Percentiles rank a stretch among this genome's conserved stretches.
Evolutionary conservation across 1,140 invertebrate species (phyloP).

Genomic region (Drosophila tsacasi): DNA sequence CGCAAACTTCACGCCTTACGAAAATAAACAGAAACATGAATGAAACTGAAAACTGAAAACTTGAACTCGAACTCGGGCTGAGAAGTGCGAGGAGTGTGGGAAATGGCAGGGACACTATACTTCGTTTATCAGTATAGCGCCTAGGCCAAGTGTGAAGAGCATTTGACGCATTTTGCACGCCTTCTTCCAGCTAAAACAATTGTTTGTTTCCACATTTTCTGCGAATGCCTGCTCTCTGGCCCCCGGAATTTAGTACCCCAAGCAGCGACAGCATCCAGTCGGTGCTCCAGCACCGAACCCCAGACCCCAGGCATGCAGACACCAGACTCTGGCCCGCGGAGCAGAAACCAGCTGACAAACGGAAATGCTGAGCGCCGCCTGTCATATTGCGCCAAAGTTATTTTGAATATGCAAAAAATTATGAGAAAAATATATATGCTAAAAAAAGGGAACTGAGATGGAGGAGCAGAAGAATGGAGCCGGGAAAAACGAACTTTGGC

Average conservation of each 20-base stretch:
- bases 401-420: conserved; percentile 81
- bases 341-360: conserved; percentile 74
- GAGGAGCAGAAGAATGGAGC: conserved; percentile 6
- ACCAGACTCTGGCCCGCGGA: conserved; percentile 16
- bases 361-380: conserved; percentile 74
- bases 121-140: conserved; percentile 38
- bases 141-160: conserved; percentile 67
- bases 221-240: conserved; percentile 54
- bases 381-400: conserved; percentile 75
- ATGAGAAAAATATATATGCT: conserved; percentile 54
- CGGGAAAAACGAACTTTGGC: conserved; percentile 39
- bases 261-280: conserved; percentile 63
- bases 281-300: conserved; percentile 8
- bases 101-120: conserved; percentile 12
- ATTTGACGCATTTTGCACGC: conserved; percentile 68
- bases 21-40: conserved; percentile 76
- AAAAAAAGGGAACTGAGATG: conserved; percentile 22
- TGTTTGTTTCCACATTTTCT: conserved; percentile 77
- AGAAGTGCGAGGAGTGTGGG: conserved; percentile 6
- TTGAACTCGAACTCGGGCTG: conserved; percentile 21
- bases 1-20: conserved; percentile 58
- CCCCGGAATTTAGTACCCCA: conserved; percentile 70
- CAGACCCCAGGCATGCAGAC: conserved; percentile 12
- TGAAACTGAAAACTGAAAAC: conserved; percentile 53
- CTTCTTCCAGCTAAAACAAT: conserved; percentile 76